Conservation (phyloP, 2,888 invertebrate genomes). For the Digitonthophagus gazella region DNA sequence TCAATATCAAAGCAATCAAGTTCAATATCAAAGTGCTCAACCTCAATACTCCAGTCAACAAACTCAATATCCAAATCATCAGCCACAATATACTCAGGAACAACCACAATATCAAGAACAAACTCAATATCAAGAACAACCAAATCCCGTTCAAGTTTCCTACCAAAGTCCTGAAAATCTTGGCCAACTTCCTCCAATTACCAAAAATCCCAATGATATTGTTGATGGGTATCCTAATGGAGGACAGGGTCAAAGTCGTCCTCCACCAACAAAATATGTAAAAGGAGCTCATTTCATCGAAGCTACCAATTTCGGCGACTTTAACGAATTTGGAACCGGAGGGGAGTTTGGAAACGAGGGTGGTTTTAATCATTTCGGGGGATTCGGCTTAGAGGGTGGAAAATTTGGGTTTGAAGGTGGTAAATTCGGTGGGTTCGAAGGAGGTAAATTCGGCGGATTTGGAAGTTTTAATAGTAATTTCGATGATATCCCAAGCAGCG, state of each 20-base stretch:
- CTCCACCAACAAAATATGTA: background rate
- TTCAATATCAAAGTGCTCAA: background rate
- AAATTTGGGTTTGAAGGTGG: background rate
- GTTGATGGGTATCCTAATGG: background rate
- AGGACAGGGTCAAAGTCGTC: background rate
- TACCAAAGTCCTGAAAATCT: background rate
- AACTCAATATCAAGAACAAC: background rate
- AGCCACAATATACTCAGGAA: background rate
- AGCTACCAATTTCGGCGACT: background rate
- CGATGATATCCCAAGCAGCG: background rate
- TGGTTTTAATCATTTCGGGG: background rate
- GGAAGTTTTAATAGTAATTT: background rate
- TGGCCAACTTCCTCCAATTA: background rate
- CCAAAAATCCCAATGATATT: background rate
- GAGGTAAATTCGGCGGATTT: background rate
- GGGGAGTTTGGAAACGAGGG: slow-evolving; percentile 2
- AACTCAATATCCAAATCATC: background rate
- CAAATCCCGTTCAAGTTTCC: background rate
- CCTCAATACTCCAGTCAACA: background rate
- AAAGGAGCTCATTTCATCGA: background rate
- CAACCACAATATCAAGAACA: background rate
- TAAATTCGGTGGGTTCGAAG: background rate
- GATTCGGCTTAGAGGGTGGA: background rate
- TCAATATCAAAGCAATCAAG: background rate
- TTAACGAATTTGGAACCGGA: background rate